phyloP scores from a whole-genome alignment of 2,797 vertebrate genomes.

The Sebastes ruberrimus region DNA sequence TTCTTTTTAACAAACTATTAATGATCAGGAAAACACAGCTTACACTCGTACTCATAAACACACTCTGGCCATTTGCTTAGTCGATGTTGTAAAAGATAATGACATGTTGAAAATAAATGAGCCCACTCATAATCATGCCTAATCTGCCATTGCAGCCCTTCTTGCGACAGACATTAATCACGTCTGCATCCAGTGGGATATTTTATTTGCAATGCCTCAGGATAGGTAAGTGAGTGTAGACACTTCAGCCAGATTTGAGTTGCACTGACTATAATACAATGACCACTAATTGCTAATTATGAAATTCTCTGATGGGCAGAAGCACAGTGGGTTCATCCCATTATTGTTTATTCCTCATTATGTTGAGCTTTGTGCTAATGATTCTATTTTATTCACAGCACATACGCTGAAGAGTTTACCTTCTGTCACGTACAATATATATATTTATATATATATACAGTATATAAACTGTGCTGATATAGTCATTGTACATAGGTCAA shows the following conservation, averaged over 20 bases:
- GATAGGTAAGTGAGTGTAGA: slow-evolving; percentile 64
- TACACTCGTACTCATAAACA: slow-evolving; percentile 52
- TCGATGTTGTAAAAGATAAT: slow-evolving; percentile 80
- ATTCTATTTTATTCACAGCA: slow-evolving; percentile 66
- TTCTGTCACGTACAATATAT: slow-evolving; percentile 34
- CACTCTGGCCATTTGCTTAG: slow-evolving; percentile 70
- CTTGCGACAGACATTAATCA: slow-evolving; percentile 81
- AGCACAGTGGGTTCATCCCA: slow-evolving; percentile 56
- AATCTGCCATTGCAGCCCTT: slow-evolving; percentile 82
- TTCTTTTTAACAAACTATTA: slow-evolving; percentile 34
- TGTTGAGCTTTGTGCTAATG: slow-evolving; percentile 60
- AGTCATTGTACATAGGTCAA: slow-evolving; percentile 63
- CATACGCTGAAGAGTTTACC: slow-evolving; percentile 47
- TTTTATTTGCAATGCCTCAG: slow-evolving; percentile 69
- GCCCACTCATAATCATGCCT: slow-evolving; percentile 78
- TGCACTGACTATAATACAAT: slow-evolving; percentile 68
- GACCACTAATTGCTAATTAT: slow-evolving; percentile 78
- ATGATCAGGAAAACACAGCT: slow-evolving; percentile 46
- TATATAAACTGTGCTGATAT: slow-evolving; percentile 18
- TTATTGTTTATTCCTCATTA: slow-evolving; percentile 77
- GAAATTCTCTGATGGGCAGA: slow-evolving; percentile 67
- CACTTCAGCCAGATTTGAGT: slow-evolving; percentile 69
- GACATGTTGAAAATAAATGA: slow-evolving; percentile 84
- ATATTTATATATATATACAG: background rate
- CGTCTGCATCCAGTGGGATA: slow-evolving; percentile 68